These are phyloP conservation scores for Mormyrops boulengeri DNA, from an alignment of 2,797 vertebrate genomes.

Conservation along the genomic window DNA sequence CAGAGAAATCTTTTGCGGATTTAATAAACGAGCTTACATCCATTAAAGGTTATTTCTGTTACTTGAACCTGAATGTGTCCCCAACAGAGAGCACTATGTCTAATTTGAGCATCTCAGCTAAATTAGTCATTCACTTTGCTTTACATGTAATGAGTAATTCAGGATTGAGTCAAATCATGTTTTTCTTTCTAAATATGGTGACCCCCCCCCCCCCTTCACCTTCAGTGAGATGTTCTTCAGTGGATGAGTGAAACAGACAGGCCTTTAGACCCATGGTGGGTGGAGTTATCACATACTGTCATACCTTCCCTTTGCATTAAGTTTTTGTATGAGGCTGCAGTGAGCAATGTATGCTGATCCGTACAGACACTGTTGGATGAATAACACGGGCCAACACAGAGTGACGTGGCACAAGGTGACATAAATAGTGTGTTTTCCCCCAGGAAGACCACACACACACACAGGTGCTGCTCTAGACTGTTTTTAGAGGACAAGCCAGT, in stretches of 20 bases:
- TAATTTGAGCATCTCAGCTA: neutral
- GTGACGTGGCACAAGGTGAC: neutral
- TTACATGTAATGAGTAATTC: neutral
- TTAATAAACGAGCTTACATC: neutral
- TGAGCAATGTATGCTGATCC: neutral
- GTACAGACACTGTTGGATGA: neutral
- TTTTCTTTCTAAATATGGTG: neutral
- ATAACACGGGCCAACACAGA: neutral
- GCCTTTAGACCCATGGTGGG: neutral
- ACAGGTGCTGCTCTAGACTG: neutral
- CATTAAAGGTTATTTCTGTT: neutral
- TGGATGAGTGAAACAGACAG: neutral
- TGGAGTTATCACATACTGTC: neutral
- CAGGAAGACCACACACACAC: neutral
- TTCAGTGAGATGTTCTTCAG: neutral
- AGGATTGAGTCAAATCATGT: neutral
- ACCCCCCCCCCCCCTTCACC: neutral
- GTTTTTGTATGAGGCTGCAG: neutral
- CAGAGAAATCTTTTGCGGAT: neutral
- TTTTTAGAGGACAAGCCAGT: neutral
- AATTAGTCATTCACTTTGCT: neutral
- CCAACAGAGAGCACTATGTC: neutral
- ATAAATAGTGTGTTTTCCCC: neutral
- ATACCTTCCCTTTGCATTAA: neutral
- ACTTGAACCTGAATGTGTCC: neutral